These are phyloP conservation scores for Melitaea cinxia DNA, from an alignment of 1,140 invertebrate species.

Conservation along the genomic window DNA sequence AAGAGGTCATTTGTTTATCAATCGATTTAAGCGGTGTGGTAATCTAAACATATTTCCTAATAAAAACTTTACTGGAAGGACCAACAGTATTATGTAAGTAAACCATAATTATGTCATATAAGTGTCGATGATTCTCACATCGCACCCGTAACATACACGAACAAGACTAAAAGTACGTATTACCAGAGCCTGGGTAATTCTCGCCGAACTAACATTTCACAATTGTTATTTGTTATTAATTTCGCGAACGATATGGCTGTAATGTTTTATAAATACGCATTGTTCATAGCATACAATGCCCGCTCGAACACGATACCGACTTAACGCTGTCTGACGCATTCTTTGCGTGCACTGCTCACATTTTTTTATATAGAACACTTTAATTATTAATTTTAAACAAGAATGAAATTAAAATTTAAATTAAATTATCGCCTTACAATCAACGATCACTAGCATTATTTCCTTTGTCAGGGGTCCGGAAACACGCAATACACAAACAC, in stretches of 20 bases:
- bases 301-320: constrained; percentile 63
- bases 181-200: constrained; percentile 69
- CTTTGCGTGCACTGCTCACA: constrained; percentile 30
- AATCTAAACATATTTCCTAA: no score
- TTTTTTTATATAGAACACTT: constrained; percentile 21
- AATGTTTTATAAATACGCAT: constrained; percentile 81
- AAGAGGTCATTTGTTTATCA: no score
- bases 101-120: neutral
- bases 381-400: no score
- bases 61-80: no score
- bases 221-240: constrained; percentile 82
- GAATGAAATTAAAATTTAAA: no score
- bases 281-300: constrained; percentile 77
- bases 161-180: constrained; percentile 37
- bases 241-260: constrained; percentile 78
- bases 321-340: constrained; percentile 64
- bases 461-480: no score
- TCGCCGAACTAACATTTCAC: constrained; percentile 75
- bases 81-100: no score
- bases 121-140: neutral
- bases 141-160: constrained; percentile 7
- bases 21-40: no score
- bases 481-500: no score
- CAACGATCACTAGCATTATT: no score
- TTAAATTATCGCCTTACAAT: no score